These are phyloP conservation scores for Antedon mediterranea DNA, from an alignment of 53 echinoderm and acorn worm species.

Conservation along the genomic window DNA sequence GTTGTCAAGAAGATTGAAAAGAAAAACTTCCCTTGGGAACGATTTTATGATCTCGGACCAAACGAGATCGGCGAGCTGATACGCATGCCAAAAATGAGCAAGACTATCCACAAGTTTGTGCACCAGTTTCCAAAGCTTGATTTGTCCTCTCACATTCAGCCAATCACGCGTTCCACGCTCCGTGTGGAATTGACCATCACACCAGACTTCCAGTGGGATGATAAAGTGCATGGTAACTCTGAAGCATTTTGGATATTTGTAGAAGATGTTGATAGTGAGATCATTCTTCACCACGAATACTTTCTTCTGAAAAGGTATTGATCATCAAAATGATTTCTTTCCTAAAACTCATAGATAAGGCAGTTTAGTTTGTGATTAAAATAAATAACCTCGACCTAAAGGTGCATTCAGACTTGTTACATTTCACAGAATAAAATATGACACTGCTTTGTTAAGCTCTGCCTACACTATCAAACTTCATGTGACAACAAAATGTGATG, in stretches of 20 bases:
- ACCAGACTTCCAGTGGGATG: conserved; percentile 99
- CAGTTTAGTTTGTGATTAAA: too few species aligned
- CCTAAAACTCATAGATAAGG: too few species aligned
- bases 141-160: conserved; percentile 93
- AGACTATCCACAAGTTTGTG: conserved; percentile 95
- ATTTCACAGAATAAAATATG: too few species aligned
- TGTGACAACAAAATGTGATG: too few species aligned
- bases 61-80: conserved; percentile 97
- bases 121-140: conserved; percentile 93
- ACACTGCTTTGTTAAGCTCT: too few species aligned
- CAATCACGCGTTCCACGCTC: conserved; percentile 88
- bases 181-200: conserved; percentile 97
- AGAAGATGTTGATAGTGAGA: conserved; percentile 98
- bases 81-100: conserved; percentile 99
- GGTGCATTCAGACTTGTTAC: too few species aligned
- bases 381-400: too few species aligned
- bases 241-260: conserved; percentile 99
- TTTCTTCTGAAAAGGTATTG: conserved; percentile 89
- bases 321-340: too few species aligned
- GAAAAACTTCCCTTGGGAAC: conserved; percentile 99
- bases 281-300: conserved; percentile 97
- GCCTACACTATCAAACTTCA: too few species aligned
- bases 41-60: conserved; percentile 95
- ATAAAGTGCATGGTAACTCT: conserved; percentile 92
- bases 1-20: conserved; percentile 98